Percentiles rank a stretch among this genome's conserved stretches.
Evolutionary conservation across 2,888 invertebrate genomes (phyloP).

Genomic region (Ophonus ardosiacus): DNA sequence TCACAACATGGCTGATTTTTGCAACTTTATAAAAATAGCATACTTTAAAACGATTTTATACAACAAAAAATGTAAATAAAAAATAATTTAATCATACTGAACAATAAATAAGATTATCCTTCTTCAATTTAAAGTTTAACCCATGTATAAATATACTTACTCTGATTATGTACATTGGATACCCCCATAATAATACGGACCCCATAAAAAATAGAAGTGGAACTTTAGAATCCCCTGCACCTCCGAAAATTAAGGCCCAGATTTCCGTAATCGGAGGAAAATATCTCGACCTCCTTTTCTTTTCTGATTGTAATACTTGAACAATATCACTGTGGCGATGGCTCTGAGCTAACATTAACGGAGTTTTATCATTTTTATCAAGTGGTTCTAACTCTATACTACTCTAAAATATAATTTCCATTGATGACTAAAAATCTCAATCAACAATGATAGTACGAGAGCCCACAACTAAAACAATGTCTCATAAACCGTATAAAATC

Average conservation of each 20-base stretch:
- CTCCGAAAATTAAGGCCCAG: conserved; percentile 93
- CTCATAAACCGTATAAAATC: too few relatives aligned
- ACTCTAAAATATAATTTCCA: conserved; percentile 77
- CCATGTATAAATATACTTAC: conserved; percentile 75
- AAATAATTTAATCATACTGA: too few relatives aligned
- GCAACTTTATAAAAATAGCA: too few relatives aligned
- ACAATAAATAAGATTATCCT: too few relatives aligned
- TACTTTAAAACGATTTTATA: too few relatives aligned
- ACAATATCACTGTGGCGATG: conserved; percentile 92
- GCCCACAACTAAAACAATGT: too few relatives aligned
- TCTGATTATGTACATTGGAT: conserved; percentile 94
- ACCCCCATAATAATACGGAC: conserved; percentile 93
- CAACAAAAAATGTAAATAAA: too few relatives aligned
- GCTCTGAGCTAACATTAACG: conserved; percentile 91
- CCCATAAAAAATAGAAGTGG: conserved; percentile 91
- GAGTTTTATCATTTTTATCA: conserved; percentile 95
- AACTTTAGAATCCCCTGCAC: conserved; percentile 93
- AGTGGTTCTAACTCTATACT: conserved; percentile 91
- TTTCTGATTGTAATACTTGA: conserved; percentile 87
- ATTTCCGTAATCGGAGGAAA: conserved; percentile 92
- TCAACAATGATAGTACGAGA: too few relatives aligned
- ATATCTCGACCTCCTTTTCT: conserved; percentile 90
- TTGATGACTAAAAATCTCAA: neutral
- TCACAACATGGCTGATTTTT: too few relatives aligned
- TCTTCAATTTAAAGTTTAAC: too few relatives aligned